phyloP scores from a whole-genome alignment of 2,888 invertebrate species.

The Tholera decimalis region DNA sequence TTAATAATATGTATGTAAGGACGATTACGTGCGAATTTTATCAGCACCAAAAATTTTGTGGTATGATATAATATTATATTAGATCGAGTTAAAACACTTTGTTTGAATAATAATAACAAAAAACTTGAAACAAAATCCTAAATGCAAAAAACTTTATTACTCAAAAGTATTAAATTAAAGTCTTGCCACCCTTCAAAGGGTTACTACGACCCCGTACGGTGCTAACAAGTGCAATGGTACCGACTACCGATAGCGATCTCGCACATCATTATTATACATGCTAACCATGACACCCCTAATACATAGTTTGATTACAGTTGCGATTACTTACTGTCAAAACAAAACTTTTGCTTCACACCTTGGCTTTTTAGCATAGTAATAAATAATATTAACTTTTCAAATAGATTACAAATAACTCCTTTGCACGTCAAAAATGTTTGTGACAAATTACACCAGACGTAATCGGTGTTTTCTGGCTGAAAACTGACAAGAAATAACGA shows the following conservation, averaged over 20 bases:
- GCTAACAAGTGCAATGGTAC: conserved; percentile 61
- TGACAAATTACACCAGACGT: too few species aligned
- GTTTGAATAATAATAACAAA: not conserved
- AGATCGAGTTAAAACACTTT: too few species aligned
- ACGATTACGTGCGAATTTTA: too few species aligned
- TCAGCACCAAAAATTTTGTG: too few species aligned
- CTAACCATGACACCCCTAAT: conserved; percentile 23
- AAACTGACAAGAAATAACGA: too few species aligned
- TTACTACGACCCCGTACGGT: conserved; percentile 42
- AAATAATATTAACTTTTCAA: too few species aligned
- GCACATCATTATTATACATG: conserved; percentile 42
- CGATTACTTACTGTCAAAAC: conserved; percentile 16
- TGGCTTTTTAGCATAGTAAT: too few species aligned
- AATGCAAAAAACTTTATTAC: not conserved
- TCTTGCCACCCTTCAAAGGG: conserved; percentile 38
- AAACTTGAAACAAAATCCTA: not conserved
- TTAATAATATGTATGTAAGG: too few species aligned
- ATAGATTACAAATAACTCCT: too few species aligned
- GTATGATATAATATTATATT: too few species aligned
- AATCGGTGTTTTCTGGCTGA: too few species aligned
- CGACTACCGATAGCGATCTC: conserved; percentile 56
- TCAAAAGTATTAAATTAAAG: not conserved
- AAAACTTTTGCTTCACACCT: not conserved
- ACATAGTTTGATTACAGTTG: conserved; percentile 3
- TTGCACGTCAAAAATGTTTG: too few species aligned